These are phyloP conservation scores for Geopemphigus sp. DNA, from an alignment of 1,140 invertebrate species.

Conservation along the genomic window DNA sequence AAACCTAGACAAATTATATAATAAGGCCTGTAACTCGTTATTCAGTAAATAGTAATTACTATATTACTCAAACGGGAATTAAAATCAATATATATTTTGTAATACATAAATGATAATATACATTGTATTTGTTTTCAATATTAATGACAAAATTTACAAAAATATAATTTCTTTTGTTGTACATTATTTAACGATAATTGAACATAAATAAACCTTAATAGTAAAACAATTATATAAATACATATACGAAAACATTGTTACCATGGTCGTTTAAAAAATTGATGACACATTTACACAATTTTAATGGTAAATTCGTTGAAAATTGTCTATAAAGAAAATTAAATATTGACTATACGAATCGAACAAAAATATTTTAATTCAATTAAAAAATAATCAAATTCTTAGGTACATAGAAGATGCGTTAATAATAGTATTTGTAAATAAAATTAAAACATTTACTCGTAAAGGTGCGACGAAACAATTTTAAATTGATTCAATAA, in stretches of 20 bases:
- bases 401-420: background rate
- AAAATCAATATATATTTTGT: too few species aligned
- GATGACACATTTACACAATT: background rate
- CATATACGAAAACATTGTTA: background rate
- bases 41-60: too few species aligned
- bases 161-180: background rate
- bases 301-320: too few species aligned
- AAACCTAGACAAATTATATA: too few species aligned
- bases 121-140: constrained; percentile 3
- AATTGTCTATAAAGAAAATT: background rate
- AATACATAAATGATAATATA: too few species aligned
- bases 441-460: too few species aligned
- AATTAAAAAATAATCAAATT: background rate
- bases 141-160: too few species aligned
- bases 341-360: constrained; percentile 8
- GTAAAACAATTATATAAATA: constrained; percentile 30
- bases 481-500: background rate
- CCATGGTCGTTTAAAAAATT: background rate
- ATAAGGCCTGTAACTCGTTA: too few species aligned
- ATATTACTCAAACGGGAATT: too few species aligned
- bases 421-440: background rate
- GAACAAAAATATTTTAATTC: background rate
- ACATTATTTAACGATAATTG: background rate
- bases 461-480: background rate
- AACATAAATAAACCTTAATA: constrained; percentile 32